Evolutionary conservation across 2,888 invertebrate species (phyloP).

Genomic region (Pandemis cinnamomeana): DNA sequence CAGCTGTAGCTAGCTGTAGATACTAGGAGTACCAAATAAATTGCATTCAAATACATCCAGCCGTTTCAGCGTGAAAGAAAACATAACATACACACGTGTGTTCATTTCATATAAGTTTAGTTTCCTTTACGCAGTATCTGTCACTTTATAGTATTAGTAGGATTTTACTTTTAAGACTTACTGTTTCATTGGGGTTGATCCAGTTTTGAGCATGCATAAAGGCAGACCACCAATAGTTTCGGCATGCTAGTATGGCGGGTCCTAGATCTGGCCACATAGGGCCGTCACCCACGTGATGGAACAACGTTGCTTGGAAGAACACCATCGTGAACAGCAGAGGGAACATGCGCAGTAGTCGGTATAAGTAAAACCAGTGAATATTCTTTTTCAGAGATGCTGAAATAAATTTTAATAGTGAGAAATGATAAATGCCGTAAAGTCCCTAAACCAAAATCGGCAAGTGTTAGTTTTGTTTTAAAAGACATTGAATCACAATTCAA

Average conservation of each 20-base stretch:
- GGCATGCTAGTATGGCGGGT: slow-evolving; percentile 53
- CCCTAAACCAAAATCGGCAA: no score
- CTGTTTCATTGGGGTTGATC: slow-evolving; percentile 54
- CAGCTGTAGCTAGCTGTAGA: no score
- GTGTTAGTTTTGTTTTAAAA: no score
- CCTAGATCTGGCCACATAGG: slow-evolving; percentile 53
- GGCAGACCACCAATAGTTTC: slow-evolving; percentile 68
- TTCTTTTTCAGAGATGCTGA: slow-evolving; percentile 55
- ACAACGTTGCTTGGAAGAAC: slow-evolving; percentile 58
- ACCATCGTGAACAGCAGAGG: slow-evolving; percentile 58
- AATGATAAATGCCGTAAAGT: no score
- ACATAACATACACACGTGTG: no score
- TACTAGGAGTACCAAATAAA: no score
- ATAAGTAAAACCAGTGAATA: slow-evolving; percentile 63
- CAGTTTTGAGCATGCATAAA: slow-evolving; percentile 67
- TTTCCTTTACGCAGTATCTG: no score
- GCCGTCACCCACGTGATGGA: slow-evolving; percentile 59
- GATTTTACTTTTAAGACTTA: slow-evolving; percentile 45
- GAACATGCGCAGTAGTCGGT: slow-evolving; percentile 64
- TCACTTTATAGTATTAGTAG: no score
- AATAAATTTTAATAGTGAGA: slow-evolving; percentile 14
- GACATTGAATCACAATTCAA: no score
- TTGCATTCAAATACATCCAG: no score
- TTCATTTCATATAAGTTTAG: no score
- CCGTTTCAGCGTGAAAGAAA: no score